A percentile compares a stretch with the other conserved stretches of the same genome.
Evolutionary conservation across 2,113 vertebrate genomes (phyloP).

Genomic region (Echinops telfairi): DNA sequence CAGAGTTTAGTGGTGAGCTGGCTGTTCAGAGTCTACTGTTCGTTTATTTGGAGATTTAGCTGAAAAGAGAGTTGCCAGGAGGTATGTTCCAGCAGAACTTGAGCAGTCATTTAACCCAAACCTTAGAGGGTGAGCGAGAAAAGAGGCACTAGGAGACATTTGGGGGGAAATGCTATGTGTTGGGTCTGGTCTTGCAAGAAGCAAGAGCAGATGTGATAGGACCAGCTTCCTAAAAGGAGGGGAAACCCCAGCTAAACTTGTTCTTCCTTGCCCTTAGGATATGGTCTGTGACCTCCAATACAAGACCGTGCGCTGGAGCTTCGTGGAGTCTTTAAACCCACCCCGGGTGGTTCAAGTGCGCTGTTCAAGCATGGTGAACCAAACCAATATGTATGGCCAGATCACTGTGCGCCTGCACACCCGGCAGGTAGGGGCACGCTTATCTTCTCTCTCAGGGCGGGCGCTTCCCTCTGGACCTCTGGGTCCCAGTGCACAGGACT

Average conservation of each 20-base stretch:
- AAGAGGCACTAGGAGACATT: neutral
- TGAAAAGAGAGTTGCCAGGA: neutral
- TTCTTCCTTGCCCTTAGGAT: constrained; percentile 86
- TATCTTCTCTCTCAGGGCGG: neutral
- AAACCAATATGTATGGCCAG: constrained; percentile 94
- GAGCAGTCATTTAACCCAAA: neutral
- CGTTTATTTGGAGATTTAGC: constrained; percentile 40
- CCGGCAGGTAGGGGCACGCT: constrained; percentile 89
- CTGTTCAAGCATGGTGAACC: constrained; percentile 89
- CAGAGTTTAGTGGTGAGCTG: neutral
- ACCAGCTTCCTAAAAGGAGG: neutral
- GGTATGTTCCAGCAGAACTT: neutral
- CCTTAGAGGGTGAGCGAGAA: too few species aligned
- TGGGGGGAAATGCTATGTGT: neutral
- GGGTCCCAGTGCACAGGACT: neutral
- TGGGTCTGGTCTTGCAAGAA: neutral
- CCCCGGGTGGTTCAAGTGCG: constrained; percentile 93
- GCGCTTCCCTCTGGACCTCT: neutral
- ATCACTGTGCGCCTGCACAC: constrained; percentile 96
- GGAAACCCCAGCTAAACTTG: neutral
- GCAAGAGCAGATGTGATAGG: neutral
- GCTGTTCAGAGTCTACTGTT: constrained; percentile 4
- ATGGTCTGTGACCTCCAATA: constrained; percentile 95
- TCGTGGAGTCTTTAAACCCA: constrained; percentile 93
- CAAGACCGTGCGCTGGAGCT: constrained; percentile 94